A percentile compares a stretch with the other conserved stretches of the same genome.
phyloP scores from a whole-genome alignment of 2,113 vertebrate genomes.

The Phaethornis superciliosus region DNA sequence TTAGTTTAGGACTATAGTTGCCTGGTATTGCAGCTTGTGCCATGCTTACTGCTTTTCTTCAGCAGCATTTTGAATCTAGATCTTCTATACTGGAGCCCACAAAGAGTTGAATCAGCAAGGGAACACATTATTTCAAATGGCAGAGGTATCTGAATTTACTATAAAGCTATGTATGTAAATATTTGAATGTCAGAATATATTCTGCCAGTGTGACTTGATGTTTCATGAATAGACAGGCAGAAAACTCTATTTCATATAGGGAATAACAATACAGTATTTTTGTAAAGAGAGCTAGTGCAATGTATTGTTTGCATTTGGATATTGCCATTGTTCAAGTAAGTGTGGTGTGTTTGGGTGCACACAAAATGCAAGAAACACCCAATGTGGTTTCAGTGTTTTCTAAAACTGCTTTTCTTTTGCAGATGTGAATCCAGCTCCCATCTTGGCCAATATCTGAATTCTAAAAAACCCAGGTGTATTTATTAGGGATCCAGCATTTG shows the following conservation, averaged over 20 bases:
- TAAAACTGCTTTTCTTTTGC: neutral
- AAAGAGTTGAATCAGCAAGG: neutral
- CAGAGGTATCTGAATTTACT: neutral
- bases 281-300: neutral
- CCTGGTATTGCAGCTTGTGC: neutral
- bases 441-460: neutral
- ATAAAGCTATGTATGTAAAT: neutral
- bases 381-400: neutral
- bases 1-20: neutral
- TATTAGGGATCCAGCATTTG: neutral
- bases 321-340: neutral
- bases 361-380: neutral
- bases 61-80: neutral
- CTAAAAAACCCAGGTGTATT: neutral
- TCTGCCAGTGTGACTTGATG: neutral
- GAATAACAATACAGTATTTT: neutral
- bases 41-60: neutral
- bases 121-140: neutral
- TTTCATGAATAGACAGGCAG: neutral
- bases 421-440: neutral
- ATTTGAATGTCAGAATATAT: neutral
- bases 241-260: neutral
- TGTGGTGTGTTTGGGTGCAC: neutral
- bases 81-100: neutral
- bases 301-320: slow-evolving; percentile 24